Evolutionary conservation across 2,113 vertebrate species (phyloP), one percentile per base, ranked within the genome.

Genomic region (Lepus timidus): DNA sequence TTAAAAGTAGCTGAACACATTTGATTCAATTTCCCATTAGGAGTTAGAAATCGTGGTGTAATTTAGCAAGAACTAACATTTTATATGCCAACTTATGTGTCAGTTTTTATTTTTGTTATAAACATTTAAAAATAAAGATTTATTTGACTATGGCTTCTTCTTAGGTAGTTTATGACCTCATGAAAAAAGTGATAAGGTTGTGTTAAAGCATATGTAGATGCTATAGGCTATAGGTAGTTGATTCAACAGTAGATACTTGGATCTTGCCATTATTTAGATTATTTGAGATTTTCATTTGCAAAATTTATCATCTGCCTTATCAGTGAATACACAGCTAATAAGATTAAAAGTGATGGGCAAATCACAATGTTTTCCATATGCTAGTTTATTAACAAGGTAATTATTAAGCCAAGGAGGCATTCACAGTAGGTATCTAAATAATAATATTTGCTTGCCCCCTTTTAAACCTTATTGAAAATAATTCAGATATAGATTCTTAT

Each of bases 281-380:
- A 85, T 82, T 86, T 85, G 85, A 91, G 52, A 84, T 67, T 14
- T 74, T 93, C 74, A 68, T 62, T 95, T 61, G 55, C 3, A 1
- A 94, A 93, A 95, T 91, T 95, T 88, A 89, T 39, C 83, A 39
- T 79, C 62, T 90, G 33, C 27, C 4, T 87, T 71, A 31, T 81
- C 11, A 79, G 17, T 62, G 49, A 92, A 44, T 20, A 71, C 49
- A 96, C 11, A 74, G 39, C 33, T 89, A 74, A 90, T 64, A 75
- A 6, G 29, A 88, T 88, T 90, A 71, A n/a, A 88, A 88, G 90
- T 79, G 0, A 84, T 33, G 51, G 73, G 58, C 92, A 93, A 87
- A 91, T 83, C 44, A 44, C 12, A 68, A 4, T 93, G n/a, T 81
- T 93, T 93, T 73, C 62, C 19, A 44, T 67, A 89, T 33, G 16